Percentiles rank a stretch among this genome's conserved stretches.
Conservation (phyloP, 2,888 invertebrate species). For the Cephus pulcher region DNA sequence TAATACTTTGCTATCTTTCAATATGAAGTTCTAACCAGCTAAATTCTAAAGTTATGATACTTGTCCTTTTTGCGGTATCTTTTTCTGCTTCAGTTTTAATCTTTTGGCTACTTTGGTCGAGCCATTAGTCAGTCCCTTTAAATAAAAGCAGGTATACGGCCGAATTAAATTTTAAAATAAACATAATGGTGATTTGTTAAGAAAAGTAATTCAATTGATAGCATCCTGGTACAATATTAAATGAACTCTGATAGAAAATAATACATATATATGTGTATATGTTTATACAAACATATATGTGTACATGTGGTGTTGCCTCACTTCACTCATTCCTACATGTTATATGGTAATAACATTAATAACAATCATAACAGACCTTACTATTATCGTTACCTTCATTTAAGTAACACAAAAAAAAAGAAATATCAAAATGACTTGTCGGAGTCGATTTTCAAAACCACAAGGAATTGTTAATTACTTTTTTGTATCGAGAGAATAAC, state of each 20-base stretch:
- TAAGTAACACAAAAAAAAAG: background rate
- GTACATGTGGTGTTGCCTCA: background rate
- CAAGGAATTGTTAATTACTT: conserved; percentile 42
- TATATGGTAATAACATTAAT: background rate
- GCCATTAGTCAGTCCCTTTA: conserved; percentile 1
- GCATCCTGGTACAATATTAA: background rate
- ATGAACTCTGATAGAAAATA: background rate
- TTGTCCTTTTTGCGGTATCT: background rate
- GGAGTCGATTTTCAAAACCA: conserved; percentile 16
- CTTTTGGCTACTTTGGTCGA: background rate
- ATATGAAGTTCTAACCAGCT: conserved; percentile 1
- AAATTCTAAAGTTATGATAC: conserved; percentile 7
- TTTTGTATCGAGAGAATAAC: conserved; percentile 33
- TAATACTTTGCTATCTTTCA: background rate
- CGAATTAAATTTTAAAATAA: background rate
- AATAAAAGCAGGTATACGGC: background rate
- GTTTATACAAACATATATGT: conserved; percentile 23
- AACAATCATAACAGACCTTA: background rate
- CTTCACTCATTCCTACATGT: background rate
- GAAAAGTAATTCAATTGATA: background rate
- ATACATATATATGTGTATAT: conserved; percentile 19
- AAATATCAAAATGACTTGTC: background rate
- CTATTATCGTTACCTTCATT: background rate
- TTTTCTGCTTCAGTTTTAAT: background rate
- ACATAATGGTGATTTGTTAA: background rate